Conservation (phyloP, 2,797 vertebrate genomes). For the Sebastes dallii region DNA sequence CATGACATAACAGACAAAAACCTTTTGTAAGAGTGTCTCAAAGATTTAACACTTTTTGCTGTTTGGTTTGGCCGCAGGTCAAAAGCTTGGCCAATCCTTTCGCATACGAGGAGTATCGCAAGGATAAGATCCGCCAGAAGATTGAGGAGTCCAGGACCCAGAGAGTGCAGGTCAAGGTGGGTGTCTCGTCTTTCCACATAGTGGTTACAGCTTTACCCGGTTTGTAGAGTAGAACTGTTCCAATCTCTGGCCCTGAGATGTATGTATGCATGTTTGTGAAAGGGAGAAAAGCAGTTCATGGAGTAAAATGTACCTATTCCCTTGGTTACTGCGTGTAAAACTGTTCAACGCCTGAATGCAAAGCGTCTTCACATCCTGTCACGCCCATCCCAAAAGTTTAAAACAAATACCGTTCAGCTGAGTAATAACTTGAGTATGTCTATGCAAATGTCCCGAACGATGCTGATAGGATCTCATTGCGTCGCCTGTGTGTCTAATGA, state of each 20-base stretch:
- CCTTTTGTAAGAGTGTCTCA: not conserved
- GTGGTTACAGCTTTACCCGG: not conserved
- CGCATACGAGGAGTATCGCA: constrained; percentile 96
- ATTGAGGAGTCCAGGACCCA: constrained; percentile 94
- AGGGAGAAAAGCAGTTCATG: not conserved
- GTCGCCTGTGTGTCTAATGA: not conserved
- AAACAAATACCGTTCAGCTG: not conserved
- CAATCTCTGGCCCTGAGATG: not conserved
- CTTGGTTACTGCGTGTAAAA: not conserved
- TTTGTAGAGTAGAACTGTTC: not conserved
- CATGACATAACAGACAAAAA: not conserved
- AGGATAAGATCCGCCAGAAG: constrained; percentile 96
- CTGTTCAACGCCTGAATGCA: not conserved
- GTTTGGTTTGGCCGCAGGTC: constrained; percentile 79
- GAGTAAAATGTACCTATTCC: not conserved
- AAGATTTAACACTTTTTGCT: not conserved
- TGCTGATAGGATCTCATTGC: not conserved
- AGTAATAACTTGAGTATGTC: not conserved
- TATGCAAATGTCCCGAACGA: not conserved
- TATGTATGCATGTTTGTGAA: not conserved
- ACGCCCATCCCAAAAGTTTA: not conserved
- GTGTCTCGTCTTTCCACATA: not conserved
- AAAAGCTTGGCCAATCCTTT: constrained; percentile 97
- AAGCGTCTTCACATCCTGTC: no score
- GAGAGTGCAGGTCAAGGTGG: constrained; percentile 93